These are phyloP conservation scores for Mus musculus DNA, from an alignment of 2,113 vertebrate genomes.

Conservation along the genomic window DNA sequence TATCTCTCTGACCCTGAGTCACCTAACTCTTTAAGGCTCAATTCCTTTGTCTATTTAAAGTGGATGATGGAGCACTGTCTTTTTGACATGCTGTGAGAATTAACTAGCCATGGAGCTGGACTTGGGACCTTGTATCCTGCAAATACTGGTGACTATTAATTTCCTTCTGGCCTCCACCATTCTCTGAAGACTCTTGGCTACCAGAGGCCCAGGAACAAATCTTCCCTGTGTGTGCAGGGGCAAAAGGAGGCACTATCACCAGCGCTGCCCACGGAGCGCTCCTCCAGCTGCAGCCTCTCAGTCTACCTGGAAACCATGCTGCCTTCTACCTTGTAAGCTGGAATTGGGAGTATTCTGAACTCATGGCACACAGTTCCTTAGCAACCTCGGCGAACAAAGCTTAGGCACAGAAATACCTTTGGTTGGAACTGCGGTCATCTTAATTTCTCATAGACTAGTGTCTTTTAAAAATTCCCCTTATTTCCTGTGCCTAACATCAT, in stretches of 20 bases:
- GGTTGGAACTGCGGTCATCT: conserved; percentile 55
- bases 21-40: not conserved
- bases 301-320: not conserved
- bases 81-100: not conserved
- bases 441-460: conserved; percentile 58
- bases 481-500: not conserved
- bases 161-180: not conserved
- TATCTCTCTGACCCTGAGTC: not conserved
- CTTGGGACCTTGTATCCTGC: accelerated
- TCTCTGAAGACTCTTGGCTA: not conserved
- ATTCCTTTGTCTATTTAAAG: not conserved
- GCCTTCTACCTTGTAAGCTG: not conserved
- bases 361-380: conserved; percentile 62
- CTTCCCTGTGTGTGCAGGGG: not conserved
- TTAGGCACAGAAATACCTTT: conserved; percentile 68
- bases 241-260: not conserved
- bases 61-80: not conserved
- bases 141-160: accelerated
- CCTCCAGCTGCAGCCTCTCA: not conserved
- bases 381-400: conserved; percentile 66
- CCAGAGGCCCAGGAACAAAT: not conserved
- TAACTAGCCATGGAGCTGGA: not conserved
- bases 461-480: conserved; percentile 28
- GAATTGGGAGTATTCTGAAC: conserved; percentile 7
- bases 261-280: not conserved